Base-by-base conservation (phyloP, 1,140 invertebrate species). In the Magallana gigas region DNA sequence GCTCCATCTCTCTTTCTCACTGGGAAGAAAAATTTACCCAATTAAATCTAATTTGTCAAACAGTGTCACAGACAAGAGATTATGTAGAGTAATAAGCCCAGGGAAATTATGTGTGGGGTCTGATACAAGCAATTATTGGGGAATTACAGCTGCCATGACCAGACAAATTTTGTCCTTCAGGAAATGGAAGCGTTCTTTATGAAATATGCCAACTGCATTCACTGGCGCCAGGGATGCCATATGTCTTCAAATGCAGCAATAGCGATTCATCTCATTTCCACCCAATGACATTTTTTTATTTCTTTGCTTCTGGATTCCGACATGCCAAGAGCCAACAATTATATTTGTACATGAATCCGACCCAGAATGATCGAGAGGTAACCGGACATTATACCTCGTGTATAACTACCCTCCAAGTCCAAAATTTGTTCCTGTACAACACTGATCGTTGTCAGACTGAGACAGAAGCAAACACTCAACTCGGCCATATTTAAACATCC, bases 41-140 rank as follows among this genome's bases (percentile, higher is more conserved):
- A 76, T 76, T 76, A 76, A 76, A 36, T 76, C 23, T 76, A 76
- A 76, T 36, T 76, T 76, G 68, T 76, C 68, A 76, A 76, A 76
- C 68, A 76, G 8, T 48, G 68, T 23, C 68, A 76, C 68, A 76
- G 68, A 76, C 68, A 76, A 48, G 68, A 76, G 23, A 76, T 76
- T 76, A 76, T 48, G 12, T 76, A 9, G 23, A 76, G 23, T 23
- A 29, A 76, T 76, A 76, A 76, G 3, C 23, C 68, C 18, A 12
- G 18, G 68, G 36, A 23, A 23, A 12, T 76, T 48, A 29, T 76
- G 68, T 76, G 68, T 36, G 68, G 36, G 68, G 23, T 29, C 68
- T 29, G 36, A 76, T 36, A 76, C 68, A 76, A 76, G 23, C 68
- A 76, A 76, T 76, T 36, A 76, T 76, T 29, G 64, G 64, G 23